Conservation (phyloP, 2,113 vertebrate species). For the Cacatua alba region DNA sequence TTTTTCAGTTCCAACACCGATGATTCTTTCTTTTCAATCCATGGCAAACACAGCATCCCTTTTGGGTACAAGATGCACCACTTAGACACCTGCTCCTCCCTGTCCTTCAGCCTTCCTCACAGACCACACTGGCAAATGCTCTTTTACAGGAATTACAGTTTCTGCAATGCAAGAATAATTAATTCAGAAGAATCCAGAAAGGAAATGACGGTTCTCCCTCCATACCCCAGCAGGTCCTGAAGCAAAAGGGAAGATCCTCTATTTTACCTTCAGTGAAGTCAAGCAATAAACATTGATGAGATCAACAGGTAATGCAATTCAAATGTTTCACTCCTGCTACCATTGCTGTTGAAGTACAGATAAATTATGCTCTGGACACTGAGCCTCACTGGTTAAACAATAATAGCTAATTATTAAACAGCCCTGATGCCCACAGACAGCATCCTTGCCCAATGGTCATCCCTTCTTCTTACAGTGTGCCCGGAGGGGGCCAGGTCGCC, state of each 20-base stretch:
- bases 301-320: not conserved
- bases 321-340: not conserved
- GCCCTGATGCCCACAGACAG: not conserved
- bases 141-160: not conserved
- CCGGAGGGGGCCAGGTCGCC: not conserved
- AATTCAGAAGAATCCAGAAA: not conserved
- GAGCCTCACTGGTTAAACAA: not conserved
- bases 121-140: not conserved
- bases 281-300: not conserved
- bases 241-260: not conserved
- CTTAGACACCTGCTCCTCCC: not conserved
- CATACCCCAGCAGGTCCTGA: not conserved
- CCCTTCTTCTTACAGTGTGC: not conserved
- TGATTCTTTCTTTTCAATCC: not conserved
- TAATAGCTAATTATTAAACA: not conserved
- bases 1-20: not conserved
- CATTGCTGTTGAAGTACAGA: not conserved
- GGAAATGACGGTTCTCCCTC: not conserved
- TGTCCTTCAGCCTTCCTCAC: not conserved
- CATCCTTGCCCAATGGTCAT: fast-evolving
- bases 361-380: not conserved
- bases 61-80: not conserved
- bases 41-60: not conserved
- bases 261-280: not conserved
- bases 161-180: not conserved